Evolutionary conservation across 2,113 vertebrate genomes (phyloP).

Genomic region (Tretioscincus oriximinensis): DNA sequence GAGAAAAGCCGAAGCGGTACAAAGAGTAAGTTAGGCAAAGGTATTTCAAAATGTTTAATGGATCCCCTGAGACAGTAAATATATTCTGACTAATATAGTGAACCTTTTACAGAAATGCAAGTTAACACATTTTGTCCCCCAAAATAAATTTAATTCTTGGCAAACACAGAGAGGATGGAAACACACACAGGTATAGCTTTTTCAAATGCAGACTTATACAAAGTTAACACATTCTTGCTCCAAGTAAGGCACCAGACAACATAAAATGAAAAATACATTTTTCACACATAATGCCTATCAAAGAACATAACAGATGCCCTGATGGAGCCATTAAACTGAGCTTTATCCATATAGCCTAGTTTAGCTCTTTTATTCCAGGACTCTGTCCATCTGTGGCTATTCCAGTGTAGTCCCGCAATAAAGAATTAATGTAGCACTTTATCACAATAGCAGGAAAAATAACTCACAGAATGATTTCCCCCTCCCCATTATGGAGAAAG

Average conservation of each 20-base stretch:
- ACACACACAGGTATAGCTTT: neutral
- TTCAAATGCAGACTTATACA: neutral
- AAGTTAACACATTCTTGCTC: neutral
- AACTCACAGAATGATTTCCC: no score
- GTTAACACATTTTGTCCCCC: neutral
- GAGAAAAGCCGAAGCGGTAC: neutral
- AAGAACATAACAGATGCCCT: no score
- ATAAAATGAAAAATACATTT: neutral
- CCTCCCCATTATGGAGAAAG: no score
- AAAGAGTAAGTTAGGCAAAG: constrained; percentile 8
- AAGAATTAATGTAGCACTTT: no score
- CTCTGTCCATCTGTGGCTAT: no score
- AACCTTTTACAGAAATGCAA: neutral
- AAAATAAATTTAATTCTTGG: constrained; percentile 19
- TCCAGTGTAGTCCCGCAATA: no score
- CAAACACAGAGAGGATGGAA: neutral
- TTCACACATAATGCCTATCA: neutral
- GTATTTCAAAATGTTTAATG: constrained; percentile 4
- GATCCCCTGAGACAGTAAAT: neutral
- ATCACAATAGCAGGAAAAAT: no score
- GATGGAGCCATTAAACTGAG: no score
- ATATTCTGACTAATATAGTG: constrained; percentile 3
- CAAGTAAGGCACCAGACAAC: neutral
- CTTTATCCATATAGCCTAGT: no score
- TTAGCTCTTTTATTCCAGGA: no score